Base-by-base conservation (phyloP, 2,888 invertebrate species). In the Folsomia candida region DNA sequence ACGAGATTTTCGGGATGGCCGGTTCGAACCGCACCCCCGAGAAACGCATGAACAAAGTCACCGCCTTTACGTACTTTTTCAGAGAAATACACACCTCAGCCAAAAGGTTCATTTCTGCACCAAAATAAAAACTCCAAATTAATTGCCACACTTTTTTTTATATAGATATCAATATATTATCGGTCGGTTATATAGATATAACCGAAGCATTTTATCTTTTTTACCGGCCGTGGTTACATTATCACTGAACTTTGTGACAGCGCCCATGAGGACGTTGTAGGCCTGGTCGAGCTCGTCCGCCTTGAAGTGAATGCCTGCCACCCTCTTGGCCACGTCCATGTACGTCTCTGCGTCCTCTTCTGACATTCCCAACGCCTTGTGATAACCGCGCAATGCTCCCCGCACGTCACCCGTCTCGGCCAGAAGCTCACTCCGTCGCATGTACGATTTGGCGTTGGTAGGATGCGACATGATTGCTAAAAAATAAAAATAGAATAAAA, bases 41-140 rank as follows among this genome's bases (percentile, higher is more conserved):
- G 27, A 54, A 70, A 2, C 29, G 47, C 1, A 89, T 88, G 80
- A 95, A 87, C 73, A 93, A 86, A 79, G 89, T 87, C 59, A 94
- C 83, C 80, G 90, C 89, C 79, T 88, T 87, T 11, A 87, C 85
- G 82, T 89, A 94, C 77, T 89, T 86, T 81, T 90, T 90, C 68
- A 89, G 86, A 1, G 87, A 83, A 68, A 95, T 87, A 9, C 93
- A 85, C 28, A 95, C 83, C 82, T 96, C 96, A 51, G 94, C 84
- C 82, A 91, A 89, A 70, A 94, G 87, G 83, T 96, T 95, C 3
- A 92, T 87, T 81, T 95, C 91, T 84, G 90, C 89, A 26, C n/a
- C n/a, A n/a, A n/a, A n/a, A n/a, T n/a, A n/a, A n/a, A n/a, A n/a
- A n/a, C n/a, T n/a, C n/a, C n/a, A n/a, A n/a, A n/a, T n/a, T n/a